phyloP scores from a whole-genome alignment of 2,888 invertebrate genomes.

The Drosophila setosimentum region DNA sequence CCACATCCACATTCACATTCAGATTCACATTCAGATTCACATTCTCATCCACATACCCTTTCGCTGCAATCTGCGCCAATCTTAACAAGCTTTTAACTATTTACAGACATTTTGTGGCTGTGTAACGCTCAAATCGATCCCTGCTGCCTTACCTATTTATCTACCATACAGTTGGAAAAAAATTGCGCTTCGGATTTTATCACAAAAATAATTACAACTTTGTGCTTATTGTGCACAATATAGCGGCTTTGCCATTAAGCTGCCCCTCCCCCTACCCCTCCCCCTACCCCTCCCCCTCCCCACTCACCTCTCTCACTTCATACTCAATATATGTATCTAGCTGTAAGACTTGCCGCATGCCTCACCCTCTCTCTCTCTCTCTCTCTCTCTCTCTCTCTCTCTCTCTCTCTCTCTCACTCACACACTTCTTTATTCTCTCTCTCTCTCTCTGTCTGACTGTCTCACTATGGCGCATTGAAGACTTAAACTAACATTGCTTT shows the following conservation, averaged over 20 bases:
- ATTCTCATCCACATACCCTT: not conserved
- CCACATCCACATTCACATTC: not conserved
- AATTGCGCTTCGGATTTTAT: slow-evolving; percentile 80
- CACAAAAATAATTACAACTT: slow-evolving; percentile 79
- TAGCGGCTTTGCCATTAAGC: slow-evolving; percentile 23
- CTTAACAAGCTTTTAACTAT: slow-evolving; percentile 46
- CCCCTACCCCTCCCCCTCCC: not conserved
- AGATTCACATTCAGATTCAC: not conserved
- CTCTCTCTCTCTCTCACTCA: not conserved
- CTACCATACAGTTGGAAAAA: slow-evolving; percentile 75
- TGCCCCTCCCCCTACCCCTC: not conserved
- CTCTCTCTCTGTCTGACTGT: slow-evolving; percentile 7
- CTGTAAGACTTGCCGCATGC: slow-evolving; percentile 5
- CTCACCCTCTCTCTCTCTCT: not conserved
- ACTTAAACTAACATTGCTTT: slow-evolving; percentile 65
- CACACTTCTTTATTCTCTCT: slow-evolving; percentile 10
- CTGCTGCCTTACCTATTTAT: slow-evolving; percentile 47
- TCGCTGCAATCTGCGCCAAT: slow-evolving; percentile 1
- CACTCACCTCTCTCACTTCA: not conserved
- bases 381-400: not conserved
- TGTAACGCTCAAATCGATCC: slow-evolving; percentile 24
- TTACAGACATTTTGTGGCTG: slow-evolving; percentile 51
- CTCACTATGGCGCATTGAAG: slow-evolving; percentile 13
- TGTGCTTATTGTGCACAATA: slow-evolving; percentile 47
- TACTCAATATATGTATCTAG: slow-evolving; percentile 9